Conservation (phyloP, 2,888 invertebrate species). For the Alviniconcha strummeri region DNA sequence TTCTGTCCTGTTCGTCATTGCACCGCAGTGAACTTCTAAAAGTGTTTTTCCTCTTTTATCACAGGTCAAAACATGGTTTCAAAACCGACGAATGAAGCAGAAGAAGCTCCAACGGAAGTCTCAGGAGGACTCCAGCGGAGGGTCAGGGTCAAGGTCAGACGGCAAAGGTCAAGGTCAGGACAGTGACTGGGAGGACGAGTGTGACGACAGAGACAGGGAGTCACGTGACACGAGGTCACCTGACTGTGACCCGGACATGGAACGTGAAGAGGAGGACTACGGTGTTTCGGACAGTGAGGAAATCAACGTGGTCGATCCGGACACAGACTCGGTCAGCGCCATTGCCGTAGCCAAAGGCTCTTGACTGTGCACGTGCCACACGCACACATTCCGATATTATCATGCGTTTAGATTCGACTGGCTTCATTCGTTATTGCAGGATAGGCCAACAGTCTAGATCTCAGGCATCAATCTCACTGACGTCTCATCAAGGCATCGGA, state of each 20-base stretch:
- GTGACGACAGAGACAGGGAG: background rate
- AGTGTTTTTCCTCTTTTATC: constrained; percentile 20
- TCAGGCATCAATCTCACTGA: no score
- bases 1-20: no score
- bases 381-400: background rate
- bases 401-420: no score
- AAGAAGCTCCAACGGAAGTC: constrained; percentile 71
- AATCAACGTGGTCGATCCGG: constrained; percentile 64
- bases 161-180: constrained; percentile 19
- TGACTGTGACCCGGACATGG: constrained; percentile 43
- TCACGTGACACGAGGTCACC: constrained; percentile 30
- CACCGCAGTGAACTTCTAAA: no score
- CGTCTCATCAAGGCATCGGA: no score
- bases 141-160: constrained; percentile 33
- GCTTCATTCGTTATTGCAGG: no score
- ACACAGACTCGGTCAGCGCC: constrained; percentile 34
- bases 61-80: constrained; percentile 98
- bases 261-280: constrained; percentile 27
- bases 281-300: constrained; percentile 51
- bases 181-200: constrained; percentile 25
- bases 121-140: constrained; percentile 48
- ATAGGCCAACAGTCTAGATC: no score
- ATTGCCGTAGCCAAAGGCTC: background rate
- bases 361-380: background rate
- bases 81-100: constrained; percentile 90